These are phyloP conservation scores for Onychostruthus taczanowskii DNA, from an alignment of 2,113 vertebrate species.

Conservation along the genomic window DNA sequence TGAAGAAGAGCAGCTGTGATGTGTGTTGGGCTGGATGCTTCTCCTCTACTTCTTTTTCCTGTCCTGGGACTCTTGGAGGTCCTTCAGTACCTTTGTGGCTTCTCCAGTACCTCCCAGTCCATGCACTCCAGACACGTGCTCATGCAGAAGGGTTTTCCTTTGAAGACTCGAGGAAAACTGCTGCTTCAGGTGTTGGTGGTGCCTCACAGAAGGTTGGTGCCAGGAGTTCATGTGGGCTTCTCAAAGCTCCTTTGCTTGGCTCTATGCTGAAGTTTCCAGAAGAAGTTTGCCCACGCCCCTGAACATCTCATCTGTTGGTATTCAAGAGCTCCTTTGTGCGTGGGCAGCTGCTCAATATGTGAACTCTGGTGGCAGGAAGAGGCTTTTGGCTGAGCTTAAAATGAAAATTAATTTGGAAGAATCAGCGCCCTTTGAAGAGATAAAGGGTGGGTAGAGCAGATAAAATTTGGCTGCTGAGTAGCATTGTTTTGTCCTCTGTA, in stretches of 20 bases:
- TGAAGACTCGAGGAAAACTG: background rate
- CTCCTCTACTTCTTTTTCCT: background rate
- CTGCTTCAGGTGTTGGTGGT: background rate
- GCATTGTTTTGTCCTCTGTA: background rate
- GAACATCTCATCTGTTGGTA: background rate
- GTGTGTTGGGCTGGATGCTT: background rate
- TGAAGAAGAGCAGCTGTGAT: background rate
- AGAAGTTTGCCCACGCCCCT: background rate
- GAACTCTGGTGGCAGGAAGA: background rate
- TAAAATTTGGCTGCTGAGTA: slow-evolving; percentile 23
- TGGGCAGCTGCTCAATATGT: background rate
- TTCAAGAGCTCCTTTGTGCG: background rate
- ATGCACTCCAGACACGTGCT: background rate
- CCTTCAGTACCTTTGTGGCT: background rate
- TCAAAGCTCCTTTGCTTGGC: background rate
- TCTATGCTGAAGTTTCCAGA: background rate
- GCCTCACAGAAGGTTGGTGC: background rate
- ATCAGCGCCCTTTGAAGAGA: background rate
- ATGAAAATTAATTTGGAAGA: background rate
- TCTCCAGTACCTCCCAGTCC: background rate
- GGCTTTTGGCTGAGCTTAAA: slow-evolving; percentile 31
- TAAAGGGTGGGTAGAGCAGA: slow-evolving; percentile 25
- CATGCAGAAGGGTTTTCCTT: background rate
- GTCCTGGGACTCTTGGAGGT: background rate
- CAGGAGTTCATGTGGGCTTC: background rate